A percentile compares a stretch with the other conserved stretches of the same genome.
Evolutionary conservation across 2,797 vertebrate species (phyloP).

Genomic region (Cyprinella venusta): DNA sequence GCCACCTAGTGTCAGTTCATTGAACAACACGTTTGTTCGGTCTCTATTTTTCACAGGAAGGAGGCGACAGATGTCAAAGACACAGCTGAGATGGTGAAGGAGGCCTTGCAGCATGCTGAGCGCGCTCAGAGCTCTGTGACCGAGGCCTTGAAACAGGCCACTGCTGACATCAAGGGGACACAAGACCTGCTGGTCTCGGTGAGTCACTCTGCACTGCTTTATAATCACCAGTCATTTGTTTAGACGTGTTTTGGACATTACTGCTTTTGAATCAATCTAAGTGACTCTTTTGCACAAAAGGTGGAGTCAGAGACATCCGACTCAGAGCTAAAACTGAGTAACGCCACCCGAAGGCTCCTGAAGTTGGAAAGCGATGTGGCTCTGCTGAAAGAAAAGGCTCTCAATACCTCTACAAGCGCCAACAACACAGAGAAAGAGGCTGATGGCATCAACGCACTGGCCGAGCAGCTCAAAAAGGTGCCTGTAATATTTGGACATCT

Average conservation of each 20-base stretch:
- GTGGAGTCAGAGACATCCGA: constrained; percentile 88
- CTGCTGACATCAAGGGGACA: constrained; percentile 87
- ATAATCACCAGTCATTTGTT: neutral
- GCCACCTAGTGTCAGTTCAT: constrained; percentile 38
- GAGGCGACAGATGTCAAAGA: constrained; percentile 85
- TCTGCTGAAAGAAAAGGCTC: constrained; percentile 80
- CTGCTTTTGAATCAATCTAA: neutral
- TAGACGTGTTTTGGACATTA: neutral
- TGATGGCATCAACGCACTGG: constrained; percentile 72
- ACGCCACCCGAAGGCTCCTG: constrained; percentile 85
- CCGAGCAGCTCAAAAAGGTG: constrained; percentile 86
- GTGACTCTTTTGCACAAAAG: constrained; percentile 67
- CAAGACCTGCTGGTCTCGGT: constrained; percentile 89
- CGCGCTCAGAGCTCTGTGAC: constrained; percentile 87
- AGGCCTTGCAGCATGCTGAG: constrained; percentile 88
- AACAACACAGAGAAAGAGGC: constrained; percentile 79
- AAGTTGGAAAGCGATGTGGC: constrained; percentile 84
- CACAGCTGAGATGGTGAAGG: constrained; percentile 85
- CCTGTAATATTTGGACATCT: constrained; percentile 26
- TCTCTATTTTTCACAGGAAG: constrained; percentile 74
- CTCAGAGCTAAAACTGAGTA: constrained; percentile 86
- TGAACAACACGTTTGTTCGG: neutral
- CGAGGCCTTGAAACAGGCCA: constrained; percentile 88
- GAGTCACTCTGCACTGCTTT: constrained; percentile 60
- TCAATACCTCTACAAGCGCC: constrained; percentile 74